A percentile compares a stretch with the other conserved stretches of the same genome.
These are phyloP conservation scores for Dendrophyllia cribrosa DNA, from an alignment of 64 coral and sea anemone genomes.

Conservation along the genomic window DNA sequence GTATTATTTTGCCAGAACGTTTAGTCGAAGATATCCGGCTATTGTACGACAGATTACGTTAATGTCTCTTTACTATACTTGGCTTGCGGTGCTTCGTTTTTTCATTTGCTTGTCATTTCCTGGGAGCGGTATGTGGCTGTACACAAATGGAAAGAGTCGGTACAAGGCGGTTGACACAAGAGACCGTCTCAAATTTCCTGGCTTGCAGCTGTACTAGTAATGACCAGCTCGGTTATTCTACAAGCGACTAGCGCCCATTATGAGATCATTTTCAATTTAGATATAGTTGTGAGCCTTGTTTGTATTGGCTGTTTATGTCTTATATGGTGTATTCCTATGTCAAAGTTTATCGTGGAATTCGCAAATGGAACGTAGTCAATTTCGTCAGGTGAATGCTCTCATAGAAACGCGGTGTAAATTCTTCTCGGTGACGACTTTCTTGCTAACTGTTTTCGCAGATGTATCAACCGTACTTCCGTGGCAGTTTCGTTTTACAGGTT, in stretches of 20 bases:
- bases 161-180: neutral
- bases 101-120: neutral
- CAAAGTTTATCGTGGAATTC: neutral
- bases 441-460: too few relatives aligned
- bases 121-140: slow-evolving; percentile 3
- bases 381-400: too few relatives aligned
- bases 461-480: too few relatives aligned
- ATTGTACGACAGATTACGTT: neutral
- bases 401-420: too few relatives aligned
- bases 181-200: neutral
- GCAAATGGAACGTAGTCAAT: too few relatives aligned
- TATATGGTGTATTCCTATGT: neutral
- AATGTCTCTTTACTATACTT: neutral
- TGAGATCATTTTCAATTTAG: too few relatives aligned
- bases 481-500: too few relatives aligned
- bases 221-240: neutral
- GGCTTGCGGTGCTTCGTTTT: neutral
- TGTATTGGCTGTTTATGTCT: neutral
- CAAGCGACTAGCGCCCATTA: neutral
- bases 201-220: neutral
- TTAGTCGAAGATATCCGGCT: neutral
- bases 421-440: too few relatives aligned
- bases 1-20: neutral
- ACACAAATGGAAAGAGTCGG: neutral
- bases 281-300: neutral